Conservation (phyloP, 2,888 invertebrate genomes). For the Labia minor region DNA sequence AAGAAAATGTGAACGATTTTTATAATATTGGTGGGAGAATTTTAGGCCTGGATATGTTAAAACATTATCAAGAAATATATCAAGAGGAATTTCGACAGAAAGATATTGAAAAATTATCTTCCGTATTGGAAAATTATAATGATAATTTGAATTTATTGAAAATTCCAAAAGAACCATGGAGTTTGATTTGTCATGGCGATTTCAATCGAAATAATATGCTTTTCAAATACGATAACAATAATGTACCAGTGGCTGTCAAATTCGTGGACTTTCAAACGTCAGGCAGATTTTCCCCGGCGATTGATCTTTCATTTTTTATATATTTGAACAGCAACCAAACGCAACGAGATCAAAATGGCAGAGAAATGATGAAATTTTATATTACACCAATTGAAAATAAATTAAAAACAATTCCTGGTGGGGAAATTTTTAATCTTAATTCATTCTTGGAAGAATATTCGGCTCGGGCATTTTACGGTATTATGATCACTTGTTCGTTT, state of each 20-base stretch:
- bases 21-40: background rate
- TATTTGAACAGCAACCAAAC: background rate
- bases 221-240: background rate
- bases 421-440: background rate
- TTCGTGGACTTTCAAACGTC: background rate
- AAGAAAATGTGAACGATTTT: background rate
- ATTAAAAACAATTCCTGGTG: background rate
- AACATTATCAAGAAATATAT: background rate
- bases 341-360: background rate
- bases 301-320: background rate
- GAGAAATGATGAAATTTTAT: background rate
- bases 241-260: background rate
- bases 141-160: background rate
- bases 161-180: background rate
- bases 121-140: background rate
- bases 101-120: background rate
- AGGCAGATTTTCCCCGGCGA: background rate
- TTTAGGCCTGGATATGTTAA: background rate
- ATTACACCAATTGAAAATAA: background rate
- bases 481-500: background rate
- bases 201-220: constrained; percentile 7
- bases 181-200: background rate
- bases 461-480: background rate
- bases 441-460: background rate
- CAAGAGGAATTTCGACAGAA: background rate